Percentiles rank a stretch among this genome's conserved stretches.
phyloP scores from a whole-genome alignment of 2,113 vertebrate species.

The Baryphthengus martii region DNA sequence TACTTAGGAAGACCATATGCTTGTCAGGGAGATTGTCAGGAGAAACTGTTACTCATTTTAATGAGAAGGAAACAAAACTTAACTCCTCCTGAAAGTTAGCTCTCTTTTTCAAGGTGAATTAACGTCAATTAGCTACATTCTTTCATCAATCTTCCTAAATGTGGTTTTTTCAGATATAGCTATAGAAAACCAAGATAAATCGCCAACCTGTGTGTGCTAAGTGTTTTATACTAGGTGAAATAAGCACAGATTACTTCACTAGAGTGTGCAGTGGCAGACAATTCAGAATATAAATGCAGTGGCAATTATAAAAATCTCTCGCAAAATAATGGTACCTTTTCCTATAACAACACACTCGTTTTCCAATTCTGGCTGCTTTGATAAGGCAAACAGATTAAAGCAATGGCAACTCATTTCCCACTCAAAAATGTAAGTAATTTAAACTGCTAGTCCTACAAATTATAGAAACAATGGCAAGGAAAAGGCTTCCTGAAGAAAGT shows the following conservation, averaged over 20 bases:
- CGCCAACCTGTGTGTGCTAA: not conserved
- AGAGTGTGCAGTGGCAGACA: not conserved
- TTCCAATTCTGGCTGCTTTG: not conserved
- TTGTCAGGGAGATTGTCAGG: slow-evolving; percentile 22
- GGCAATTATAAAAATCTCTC: not conserved
- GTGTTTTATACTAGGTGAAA: not conserved
- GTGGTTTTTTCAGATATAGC: not conserved
- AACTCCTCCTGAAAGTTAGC: not conserved
- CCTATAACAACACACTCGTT: not conserved
- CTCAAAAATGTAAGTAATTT: not conserved
- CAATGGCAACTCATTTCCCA: not conserved
- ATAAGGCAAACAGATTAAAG: not conserved
- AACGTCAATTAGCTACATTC: not conserved
- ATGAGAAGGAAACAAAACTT: slow-evolving; percentile 24
- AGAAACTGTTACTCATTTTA: slow-evolving; percentile 44
- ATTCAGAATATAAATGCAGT: not conserved
- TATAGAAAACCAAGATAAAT: not conserved
- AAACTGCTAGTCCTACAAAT: not conserved
- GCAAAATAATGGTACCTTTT: not conserved
- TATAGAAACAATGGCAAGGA: not conserved
- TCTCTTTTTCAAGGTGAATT: slow-evolving; percentile 27
- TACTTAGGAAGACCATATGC: not conserved
- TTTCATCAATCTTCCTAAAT: not conserved
- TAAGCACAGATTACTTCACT: not conserved
- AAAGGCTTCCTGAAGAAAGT: not conserved